Percentiles rank a stretch among this genome's conserved stretches.
Conservation (phyloP, 2,888 invertebrate species). For the Cloeon dipterum region DNA sequence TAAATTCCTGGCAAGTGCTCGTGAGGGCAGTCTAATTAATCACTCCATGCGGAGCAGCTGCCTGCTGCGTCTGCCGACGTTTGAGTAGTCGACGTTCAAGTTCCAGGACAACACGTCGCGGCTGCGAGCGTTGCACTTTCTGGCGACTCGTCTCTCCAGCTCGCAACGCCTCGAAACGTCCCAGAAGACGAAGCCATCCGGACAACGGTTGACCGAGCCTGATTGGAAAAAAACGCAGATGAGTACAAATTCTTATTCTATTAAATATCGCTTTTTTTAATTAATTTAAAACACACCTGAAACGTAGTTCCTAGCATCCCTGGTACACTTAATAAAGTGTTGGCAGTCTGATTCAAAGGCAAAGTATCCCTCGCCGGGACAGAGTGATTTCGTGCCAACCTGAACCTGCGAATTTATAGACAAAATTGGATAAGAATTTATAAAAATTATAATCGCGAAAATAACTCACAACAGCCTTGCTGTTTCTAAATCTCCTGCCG, state of each 20-base stretch:
- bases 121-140: neutral
- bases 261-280: no score
- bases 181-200: constrained; percentile 53
- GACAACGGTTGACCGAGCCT: constrained; percentile 54
- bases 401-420: constrained; percentile 41
- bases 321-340: constrained; percentile 8
- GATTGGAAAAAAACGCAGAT: constrained; percentile 13
- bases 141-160: neutral
- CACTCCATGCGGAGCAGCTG: neutral
- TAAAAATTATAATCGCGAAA: no score
- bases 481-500: no score
- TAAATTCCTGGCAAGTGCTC: no score
- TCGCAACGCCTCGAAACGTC: constrained; percentile 32
- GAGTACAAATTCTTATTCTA: no score
- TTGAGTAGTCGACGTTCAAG: neutral
- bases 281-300: constrained; percentile 40
- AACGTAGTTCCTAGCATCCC: neutral
- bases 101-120: neutral
- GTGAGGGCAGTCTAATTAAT: neutral
- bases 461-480: no score
- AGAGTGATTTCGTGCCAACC: constrained; percentile 29
- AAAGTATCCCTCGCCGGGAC: constrained; percentile 42
- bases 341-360: constrained; percentile 42
- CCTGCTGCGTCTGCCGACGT: neutral
- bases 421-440: no score